These are phyloP conservation scores for Esox lucius DNA, from an alignment of 2,797 vertebrate genomes.

Conservation along the genomic window DNA sequence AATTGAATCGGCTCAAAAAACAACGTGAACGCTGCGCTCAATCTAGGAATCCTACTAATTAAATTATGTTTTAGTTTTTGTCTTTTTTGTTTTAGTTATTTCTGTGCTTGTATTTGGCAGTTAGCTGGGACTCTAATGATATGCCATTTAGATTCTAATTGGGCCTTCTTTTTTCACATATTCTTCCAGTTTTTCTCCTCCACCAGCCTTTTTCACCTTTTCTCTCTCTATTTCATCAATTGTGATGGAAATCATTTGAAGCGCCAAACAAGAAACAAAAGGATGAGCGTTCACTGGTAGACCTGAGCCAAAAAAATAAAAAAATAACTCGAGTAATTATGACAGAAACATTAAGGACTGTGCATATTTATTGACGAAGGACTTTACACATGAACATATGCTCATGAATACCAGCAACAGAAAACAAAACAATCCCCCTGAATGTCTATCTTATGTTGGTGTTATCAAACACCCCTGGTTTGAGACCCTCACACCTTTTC, in stretches of 20 bases:
- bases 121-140: conserved; percentile 77
- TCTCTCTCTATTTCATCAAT: conserved; percentile 50
- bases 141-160: conserved; percentile 74
- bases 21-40: conserved; percentile 36
- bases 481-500: background rate
- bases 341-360: conserved; percentile 70
- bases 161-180: conserved; percentile 68
- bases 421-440: conserved; percentile 28
- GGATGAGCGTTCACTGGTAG: conserved; percentile 59
- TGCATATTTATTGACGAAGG: conserved; percentile 75
- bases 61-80: conserved; percentile 68
- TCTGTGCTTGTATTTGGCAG: conserved; percentile 74
- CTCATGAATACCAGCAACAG: conserved; percentile 68
- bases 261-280: conserved; percentile 72
- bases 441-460: conserved; percentile 34
- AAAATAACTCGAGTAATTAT: conserved; percentile 72
- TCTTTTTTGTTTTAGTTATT: conserved; percentile 54
- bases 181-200: conserved; percentile 53
- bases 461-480: conserved; percentile 22
- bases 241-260: conserved; percentile 77
- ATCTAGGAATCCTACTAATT: conserved; percentile 71
- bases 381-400: conserved; percentile 73
- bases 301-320: conserved; percentile 76
- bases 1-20: conserved; percentile 72
- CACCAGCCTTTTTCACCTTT: conserved; percentile 24